phyloP scores from a whole-genome alignment of 2,797 vertebrate genomes.

The Acridotheres tristis region DNA sequence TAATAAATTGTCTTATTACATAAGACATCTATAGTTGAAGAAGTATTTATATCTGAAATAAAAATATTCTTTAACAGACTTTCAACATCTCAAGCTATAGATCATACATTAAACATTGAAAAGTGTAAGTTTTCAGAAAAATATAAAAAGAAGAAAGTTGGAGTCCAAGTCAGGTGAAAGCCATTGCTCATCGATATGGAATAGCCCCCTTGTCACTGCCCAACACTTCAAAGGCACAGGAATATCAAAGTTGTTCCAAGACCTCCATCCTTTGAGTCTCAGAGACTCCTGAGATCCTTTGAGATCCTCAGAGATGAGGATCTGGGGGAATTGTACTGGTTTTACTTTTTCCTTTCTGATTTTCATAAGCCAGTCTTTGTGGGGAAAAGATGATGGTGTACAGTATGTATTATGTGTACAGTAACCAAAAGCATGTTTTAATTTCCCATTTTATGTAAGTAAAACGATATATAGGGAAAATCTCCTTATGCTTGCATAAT shows the following conservation, averaged over 20 bases:
- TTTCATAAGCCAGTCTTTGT: background rate
- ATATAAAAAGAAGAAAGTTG: background rate
- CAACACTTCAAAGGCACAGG: conserved; percentile 3
- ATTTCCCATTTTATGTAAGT: background rate
- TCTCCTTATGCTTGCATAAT: background rate
- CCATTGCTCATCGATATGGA: background rate
- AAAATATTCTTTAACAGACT: background rate
- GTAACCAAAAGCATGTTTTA: background rate
- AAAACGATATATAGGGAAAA: background rate
- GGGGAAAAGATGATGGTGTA: background rate
- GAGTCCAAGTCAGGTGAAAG: background rate
- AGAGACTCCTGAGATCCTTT: background rate
- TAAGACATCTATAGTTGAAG: background rate
- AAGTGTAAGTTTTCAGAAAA: background rate
- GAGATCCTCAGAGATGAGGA: background rate
- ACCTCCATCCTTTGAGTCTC: background rate
- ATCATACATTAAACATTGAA: background rate
- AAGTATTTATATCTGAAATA: background rate
- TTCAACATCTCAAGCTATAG: background rate
- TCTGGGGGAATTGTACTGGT: background rate
- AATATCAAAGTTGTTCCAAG: conserved; percentile 33
- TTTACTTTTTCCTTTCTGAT: background rate
- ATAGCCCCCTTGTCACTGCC: background rate
- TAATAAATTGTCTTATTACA: background rate
- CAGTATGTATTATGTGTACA: background rate